Percentiles rank a stretch among this genome's conserved stretches.
phyloP scores from a whole-genome alignment of 1,140 invertebrate genomes.

The Hyposmocoma kahamanoa region DNA sequence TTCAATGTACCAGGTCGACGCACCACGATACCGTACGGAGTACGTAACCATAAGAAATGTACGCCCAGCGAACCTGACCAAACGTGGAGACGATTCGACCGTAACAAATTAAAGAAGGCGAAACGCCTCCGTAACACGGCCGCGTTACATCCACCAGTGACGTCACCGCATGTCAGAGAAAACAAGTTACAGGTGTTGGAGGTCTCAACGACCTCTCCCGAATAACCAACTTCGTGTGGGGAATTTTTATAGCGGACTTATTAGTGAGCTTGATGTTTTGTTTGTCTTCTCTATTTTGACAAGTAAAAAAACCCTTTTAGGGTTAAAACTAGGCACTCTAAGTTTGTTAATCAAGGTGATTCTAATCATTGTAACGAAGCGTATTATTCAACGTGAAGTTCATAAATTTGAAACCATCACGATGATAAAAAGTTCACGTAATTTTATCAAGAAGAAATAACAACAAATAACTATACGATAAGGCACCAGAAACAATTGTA shows the following conservation, averaged over 20 bases:
- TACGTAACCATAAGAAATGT: slow-evolving; percentile 50
- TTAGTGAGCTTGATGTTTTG: too few relatives aligned
- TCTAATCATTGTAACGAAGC: too few relatives aligned
- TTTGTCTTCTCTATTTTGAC: too few relatives aligned
- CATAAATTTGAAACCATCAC: too few relatives aligned
- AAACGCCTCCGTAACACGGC: slow-evolving; percentile 30
- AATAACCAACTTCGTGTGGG: slow-evolving; percentile 11
- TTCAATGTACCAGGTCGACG: slow-evolving; percentile 66
- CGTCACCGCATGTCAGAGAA: slow-evolving; percentile 49
- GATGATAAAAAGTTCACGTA: too few relatives aligned
- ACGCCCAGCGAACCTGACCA: slow-evolving; percentile 39
- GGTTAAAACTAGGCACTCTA: too few relatives aligned
- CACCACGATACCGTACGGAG: slow-evolving; percentile 61
- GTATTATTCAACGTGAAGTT: too few relatives aligned
- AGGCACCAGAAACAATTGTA: too few relatives aligned
- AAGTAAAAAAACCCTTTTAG: too few relatives aligned
- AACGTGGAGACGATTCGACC: slow-evolving; percentile 28
- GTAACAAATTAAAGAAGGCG: slow-evolving; percentile 26
- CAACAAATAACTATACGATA: too few relatives aligned
- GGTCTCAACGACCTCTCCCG: slow-evolving; percentile 28
- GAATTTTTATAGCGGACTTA: not conserved
- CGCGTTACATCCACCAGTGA: slow-evolving; percentile 43
- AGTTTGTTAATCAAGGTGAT: too few relatives aligned
- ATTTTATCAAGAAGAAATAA: too few relatives aligned
- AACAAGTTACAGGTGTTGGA: slow-evolving; percentile 57